A percentile compares a stretch with the other conserved stretches of the same genome.
These are phyloP conservation scores for Elephantulus edwardii DNA, from an alignment of 2,113 vertebrate genomes.

Conservation along the genomic window DNA sequence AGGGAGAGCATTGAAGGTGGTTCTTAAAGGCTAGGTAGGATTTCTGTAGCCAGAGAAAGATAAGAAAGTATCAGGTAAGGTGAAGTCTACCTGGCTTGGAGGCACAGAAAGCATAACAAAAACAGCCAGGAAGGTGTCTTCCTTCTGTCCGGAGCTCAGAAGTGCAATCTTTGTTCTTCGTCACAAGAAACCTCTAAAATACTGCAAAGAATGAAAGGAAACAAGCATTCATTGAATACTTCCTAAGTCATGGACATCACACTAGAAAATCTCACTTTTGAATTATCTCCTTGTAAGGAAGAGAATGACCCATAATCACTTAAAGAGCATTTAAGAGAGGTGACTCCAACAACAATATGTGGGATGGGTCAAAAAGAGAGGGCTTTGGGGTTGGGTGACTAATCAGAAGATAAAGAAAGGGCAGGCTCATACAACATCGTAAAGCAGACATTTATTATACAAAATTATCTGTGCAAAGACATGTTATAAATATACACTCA, in stretches of 20 bases:
- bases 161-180: not conserved
- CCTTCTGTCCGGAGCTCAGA: not conserved
- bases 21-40: not conserved
- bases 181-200: not conserved
- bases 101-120: not conserved
- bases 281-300: not conserved
- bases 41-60: not conserved
- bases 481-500: not conserved
- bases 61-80: not conserved
- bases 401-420: not conserved
- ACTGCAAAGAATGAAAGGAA: not conserved
- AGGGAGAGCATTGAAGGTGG: not conserved
- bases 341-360: not conserved
- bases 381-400: not conserved
- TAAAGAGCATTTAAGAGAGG: not conserved
- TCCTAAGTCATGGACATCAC: not conserved
- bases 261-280: not conserved
- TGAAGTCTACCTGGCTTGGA: not conserved
- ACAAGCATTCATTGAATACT: not conserved
- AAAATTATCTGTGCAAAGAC: not conserved
- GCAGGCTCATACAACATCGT: not conserved
- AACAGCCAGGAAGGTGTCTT: not conserved
- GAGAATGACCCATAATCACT: slow-evolving; percentile 9
- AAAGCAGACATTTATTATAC: not conserved
- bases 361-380: not conserved